Base-by-base conservation (phyloP, 2,113 vertebrate genomes). In the Candoia aspera region DNA sequence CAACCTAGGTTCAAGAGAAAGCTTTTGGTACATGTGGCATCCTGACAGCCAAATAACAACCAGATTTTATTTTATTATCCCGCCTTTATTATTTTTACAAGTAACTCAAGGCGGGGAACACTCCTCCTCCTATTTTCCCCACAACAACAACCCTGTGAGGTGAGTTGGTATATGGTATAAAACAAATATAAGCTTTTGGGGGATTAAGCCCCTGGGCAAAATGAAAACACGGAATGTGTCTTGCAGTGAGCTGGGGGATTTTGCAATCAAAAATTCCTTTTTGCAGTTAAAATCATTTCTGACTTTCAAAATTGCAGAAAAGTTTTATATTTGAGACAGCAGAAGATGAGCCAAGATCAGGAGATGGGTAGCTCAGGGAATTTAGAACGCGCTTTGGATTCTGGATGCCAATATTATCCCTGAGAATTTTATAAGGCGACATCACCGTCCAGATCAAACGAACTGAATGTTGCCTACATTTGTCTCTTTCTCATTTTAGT, bases 1-100 rank as follows among this genome's bases (percentile, higher is more conserved):
- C 11, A 17, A 62, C 9, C 21, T 46, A 68, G 90, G 9, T 23
- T 88, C 12, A 95, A 85, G 92, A 94, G 91, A 29, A 85, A 87
- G 21, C 33, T 88, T 37, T 26, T 62, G 79, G 42, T 54, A 33
- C 8, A 68, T 53, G 26, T 1, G 37, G 59, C 23, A 83, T 57
- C 11, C 64, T 8, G 8, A 89, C 29, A 8, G 4, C 2, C 17
- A 49, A 87, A 24, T 0, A 10, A 90, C 21, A 37, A 46, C 24
- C 49, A 23, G 29, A 0, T 42, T 91, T 90, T 91, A n/a, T n/a
- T n/a, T n/a, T n/a, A n/a, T n/a, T n/a, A n/a, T n/a, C n/a, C n/a
- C n/a, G n/a, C n/a, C n/a, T n/a, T n/a, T n/a, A n/a, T n/a, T n/a
- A n/a, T n/a, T n/a, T n/a, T n/a, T n/a, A n/a, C n/a, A n/a, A n/a